A percentile compares a stretch with the other conserved stretches of the same genome.
Evolutionary conservation across 2,888 invertebrate species (phyloP).

Genomic region (Aleiodes leptofemur): DNA sequence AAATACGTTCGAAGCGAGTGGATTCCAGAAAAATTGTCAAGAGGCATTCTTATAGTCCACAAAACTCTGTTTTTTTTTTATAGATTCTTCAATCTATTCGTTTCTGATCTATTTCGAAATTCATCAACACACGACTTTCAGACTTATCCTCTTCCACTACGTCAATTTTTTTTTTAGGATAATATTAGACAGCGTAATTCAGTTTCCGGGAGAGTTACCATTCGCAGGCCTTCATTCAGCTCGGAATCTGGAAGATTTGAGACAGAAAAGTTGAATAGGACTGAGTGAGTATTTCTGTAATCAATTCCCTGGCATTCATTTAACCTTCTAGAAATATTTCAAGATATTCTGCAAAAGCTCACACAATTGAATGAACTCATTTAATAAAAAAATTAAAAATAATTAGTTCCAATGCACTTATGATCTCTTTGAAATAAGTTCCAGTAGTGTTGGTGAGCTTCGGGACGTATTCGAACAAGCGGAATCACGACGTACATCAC

Average conservation of each 20-base stretch:
- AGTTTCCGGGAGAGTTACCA: slow-evolving; percentile 68
- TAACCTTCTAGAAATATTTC: background rate
- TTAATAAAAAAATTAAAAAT: no score
- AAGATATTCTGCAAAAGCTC: no score
- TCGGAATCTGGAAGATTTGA: slow-evolving; percentile 68
- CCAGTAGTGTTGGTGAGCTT: slow-evolving; percentile 66
- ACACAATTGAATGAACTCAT: no score
- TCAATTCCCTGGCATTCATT: background rate
- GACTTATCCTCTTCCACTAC: no score
- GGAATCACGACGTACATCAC: slow-evolving; percentile 65
- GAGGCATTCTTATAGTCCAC: no score
- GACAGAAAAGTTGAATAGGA: slow-evolving; percentile 65
- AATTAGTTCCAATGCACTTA: background rate
- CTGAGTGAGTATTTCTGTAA: slow-evolving; percentile 63
- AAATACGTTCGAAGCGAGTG: no score
- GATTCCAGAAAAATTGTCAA: no score
- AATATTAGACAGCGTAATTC: slow-evolving; percentile 68
- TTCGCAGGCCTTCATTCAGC: slow-evolving; percentile 69
- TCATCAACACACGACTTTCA: no score
- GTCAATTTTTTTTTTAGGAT: slow-evolving; percentile 61
- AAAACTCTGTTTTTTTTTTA: no score
- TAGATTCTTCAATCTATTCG: no score
- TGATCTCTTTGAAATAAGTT: slow-evolving; percentile 58
- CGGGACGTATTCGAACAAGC: slow-evolving; percentile 69
- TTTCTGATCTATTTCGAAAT: no score